These are phyloP conservation scores for Phalanger gymnotis DNA, from an alignment of 2,797 vertebrate genomes.

Conservation along the genomic window DNA sequence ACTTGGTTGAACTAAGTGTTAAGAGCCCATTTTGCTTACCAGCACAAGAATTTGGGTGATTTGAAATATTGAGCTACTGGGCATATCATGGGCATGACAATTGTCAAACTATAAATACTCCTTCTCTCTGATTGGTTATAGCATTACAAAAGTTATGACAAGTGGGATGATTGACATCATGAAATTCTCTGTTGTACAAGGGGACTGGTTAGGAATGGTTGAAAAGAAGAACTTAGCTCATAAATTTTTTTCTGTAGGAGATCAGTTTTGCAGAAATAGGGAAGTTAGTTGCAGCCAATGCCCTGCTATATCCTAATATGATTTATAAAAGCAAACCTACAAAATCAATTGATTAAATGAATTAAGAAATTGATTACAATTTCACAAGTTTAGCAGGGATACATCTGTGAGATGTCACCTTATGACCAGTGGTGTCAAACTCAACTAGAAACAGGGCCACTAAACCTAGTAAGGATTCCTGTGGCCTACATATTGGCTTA, in stretches of 20 bases:
- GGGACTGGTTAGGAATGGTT: not conserved
- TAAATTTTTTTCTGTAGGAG: not conserved
- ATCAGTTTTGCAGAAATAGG: not conserved
- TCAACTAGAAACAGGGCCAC: not conserved
- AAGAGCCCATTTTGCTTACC: too few relatives aligned
- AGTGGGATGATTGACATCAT: not conserved
- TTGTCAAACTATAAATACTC: not conserved
- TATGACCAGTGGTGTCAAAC: not conserved
- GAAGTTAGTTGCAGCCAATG: not conserved
- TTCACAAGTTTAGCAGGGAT: not conserved
- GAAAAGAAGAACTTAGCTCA: not conserved
- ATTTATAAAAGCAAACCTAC: not conserved
- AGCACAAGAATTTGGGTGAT: not conserved
- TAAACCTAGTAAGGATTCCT: not conserved
- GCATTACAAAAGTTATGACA: not conserved
- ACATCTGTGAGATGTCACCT: not conserved
- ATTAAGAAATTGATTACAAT: not conserved
- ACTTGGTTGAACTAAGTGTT: too few relatives aligned
- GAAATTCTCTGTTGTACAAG: not conserved
- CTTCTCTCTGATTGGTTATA: not conserved
- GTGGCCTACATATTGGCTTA: not conserved
- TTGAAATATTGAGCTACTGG: not conserved
- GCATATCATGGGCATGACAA: not conserved
- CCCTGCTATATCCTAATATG: not conserved
- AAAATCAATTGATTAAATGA: not conserved